Conservation (phyloP, 2,113 vertebrate genomes). For the Dromas ardeola region DNA sequence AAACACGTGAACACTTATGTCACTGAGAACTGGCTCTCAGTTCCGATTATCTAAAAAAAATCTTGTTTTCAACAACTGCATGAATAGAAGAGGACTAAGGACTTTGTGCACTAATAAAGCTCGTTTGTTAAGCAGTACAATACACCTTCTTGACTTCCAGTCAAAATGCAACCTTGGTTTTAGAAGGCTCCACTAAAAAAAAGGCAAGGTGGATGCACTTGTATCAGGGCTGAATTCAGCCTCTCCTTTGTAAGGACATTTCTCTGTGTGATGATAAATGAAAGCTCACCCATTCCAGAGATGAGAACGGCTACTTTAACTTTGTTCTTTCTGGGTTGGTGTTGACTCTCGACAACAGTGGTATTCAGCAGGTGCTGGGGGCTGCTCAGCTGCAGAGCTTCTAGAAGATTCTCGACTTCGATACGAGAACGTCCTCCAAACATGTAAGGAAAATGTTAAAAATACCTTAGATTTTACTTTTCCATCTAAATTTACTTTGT, state of each 20-base stretch:
- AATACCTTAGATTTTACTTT: background rate
- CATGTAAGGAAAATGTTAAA: background rate
- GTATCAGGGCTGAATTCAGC: background rate
- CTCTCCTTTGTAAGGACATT: background rate
- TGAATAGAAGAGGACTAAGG: background rate
- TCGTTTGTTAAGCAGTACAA: background rate
- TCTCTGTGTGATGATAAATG: background rate
- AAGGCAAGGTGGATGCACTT: background rate
- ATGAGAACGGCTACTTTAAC: slow-evolving; percentile 85
- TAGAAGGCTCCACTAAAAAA: background rate
- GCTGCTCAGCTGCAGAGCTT: slow-evolving; percentile 55
- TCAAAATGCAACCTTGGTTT: background rate
- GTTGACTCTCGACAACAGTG: background rate
- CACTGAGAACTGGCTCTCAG: background rate
- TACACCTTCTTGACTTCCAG: background rate
- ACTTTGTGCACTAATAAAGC: background rate
- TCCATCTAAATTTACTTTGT: background rate
- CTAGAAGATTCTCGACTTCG: slow-evolving; percentile 48
- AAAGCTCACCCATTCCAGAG: slow-evolving; percentile 83
- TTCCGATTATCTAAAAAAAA: background rate
- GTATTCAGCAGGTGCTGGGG: background rate
- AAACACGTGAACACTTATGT: background rate
- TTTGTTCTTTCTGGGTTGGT: slow-evolving; percentile 48
- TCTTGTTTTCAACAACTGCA: background rate
- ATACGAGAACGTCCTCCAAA: slow-evolving; percentile 32